Evolutionary conservation across 2,888 invertebrate genomes (phyloP).

Genomic region (Siphlonurus alternatus): DNA sequence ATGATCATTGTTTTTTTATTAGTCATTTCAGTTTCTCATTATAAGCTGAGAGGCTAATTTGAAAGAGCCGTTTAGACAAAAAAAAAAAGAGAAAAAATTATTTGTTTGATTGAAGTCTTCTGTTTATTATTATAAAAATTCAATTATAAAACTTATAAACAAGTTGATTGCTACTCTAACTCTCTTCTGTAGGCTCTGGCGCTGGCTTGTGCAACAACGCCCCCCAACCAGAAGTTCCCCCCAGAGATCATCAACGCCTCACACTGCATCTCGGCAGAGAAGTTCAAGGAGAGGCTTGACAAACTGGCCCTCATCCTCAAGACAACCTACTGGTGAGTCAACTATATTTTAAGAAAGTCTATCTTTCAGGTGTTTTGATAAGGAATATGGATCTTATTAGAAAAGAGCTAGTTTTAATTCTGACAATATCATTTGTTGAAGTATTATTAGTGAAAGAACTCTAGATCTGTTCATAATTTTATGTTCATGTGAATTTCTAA

Average conservation of each 20-base stretch:
- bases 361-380: too few species aligned
- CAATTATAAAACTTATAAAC: background rate
- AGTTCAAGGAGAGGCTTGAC: constrained; percentile 59
- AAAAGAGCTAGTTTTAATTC: too few species aligned
- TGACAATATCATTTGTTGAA: too few species aligned
- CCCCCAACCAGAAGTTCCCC: constrained; percentile 48
- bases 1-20: too few species aligned
- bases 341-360: background rate
- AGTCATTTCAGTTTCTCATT: too few species aligned
- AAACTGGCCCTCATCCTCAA: constrained; percentile 61
- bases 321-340: constrained; percentile 70
- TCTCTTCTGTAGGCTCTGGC: constrained; percentile 54
- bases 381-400: background rate
- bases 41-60: too few species aligned
- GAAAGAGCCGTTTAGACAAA: too few species aligned
- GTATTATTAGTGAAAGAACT: too few species aligned
- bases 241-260: constrained; percentile 44
- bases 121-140: constrained; percentile 19
- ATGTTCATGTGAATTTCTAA: too few species aligned
- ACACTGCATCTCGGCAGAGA: constrained; percentile 42
- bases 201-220: constrained; percentile 62
- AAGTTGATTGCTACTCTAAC: background rate
- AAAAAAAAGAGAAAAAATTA: too few species aligned
- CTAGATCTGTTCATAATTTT: too few species aligned
- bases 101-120: too few species aligned